These are phyloP conservation scores for Volucella inflata DNA, from an alignment of 2,888 invertebrate species.

Conservation along the genomic window DNA sequence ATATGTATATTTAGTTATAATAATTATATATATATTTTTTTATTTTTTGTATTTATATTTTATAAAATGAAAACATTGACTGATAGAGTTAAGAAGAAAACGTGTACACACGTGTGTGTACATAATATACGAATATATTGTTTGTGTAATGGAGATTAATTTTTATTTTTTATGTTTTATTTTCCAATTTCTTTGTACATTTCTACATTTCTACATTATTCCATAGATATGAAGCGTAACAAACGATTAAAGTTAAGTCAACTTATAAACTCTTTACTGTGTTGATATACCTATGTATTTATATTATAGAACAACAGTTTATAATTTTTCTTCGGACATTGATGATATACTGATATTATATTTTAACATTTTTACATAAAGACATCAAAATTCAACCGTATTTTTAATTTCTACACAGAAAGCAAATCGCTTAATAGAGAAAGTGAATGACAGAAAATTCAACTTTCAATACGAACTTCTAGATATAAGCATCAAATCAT, in stretches of 20 bases:
- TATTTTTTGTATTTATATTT: constrained; percentile 32
- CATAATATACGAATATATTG: constrained; percentile 13
- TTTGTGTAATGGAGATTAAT: constrained; percentile 25
- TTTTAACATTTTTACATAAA: constrained; percentile 37
- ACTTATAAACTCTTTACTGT: constrained; percentile 51
- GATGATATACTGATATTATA: constrained; percentile 49
- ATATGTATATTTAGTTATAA: neutral
- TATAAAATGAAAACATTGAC: constrained; percentile 47
- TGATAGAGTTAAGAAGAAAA: neutral
- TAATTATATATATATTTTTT: constrained; percentile 28
- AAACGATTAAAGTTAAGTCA: constrained; percentile 53
- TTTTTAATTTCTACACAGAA: constrained; percentile 53
- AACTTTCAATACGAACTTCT: constrained; percentile 1
- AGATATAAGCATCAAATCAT: neutral
- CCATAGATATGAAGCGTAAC: constrained; percentile 39
- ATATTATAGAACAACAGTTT: constrained; percentile 43
- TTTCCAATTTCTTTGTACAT: constrained; percentile 11
- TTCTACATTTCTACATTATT: constrained; percentile 10
- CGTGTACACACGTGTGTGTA: too few species aligned
- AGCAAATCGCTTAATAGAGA: constrained; percentile 13
- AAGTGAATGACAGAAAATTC: constrained; percentile 8
- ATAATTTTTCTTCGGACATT: constrained; percentile 39
- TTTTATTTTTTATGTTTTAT: constrained; percentile 29
- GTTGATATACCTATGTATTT: constrained; percentile 38
- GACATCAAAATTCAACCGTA: constrained; percentile 31